Conservation (phyloP, 1,140 invertebrate genomes). For the Rhopalosiphum padi region DNA sequence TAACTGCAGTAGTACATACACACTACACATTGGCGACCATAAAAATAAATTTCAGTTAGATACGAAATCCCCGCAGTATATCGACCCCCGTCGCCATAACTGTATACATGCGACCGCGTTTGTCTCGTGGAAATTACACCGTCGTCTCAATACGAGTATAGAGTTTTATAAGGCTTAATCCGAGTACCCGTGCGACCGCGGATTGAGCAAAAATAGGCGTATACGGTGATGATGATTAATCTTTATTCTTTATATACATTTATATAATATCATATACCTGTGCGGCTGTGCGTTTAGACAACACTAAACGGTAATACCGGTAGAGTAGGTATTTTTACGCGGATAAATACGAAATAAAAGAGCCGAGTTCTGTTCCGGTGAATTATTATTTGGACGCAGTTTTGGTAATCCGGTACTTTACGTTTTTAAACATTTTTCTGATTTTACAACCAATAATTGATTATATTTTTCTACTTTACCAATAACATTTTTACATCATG, state of each 20-base stretch:
- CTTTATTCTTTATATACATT: not conserved
- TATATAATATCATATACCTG: not conserved
- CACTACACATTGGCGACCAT: not conserved
- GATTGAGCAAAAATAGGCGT: not conserved
- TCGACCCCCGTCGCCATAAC: not conserved
- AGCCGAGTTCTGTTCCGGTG: not conserved
- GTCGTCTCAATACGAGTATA: not conserved
- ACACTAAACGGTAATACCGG: not conserved
- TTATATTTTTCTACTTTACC: not conserved
- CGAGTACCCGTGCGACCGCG: too few relatives aligned
- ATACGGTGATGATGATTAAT: not conserved
- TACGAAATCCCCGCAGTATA: not conserved
- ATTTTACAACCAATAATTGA: not conserved
- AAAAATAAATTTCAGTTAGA: slow-evolving; percentile 17
- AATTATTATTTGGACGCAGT: not conserved
- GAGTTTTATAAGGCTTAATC: not conserved
- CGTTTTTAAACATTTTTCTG: not conserved
- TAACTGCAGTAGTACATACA: not conserved
- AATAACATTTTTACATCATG: not conserved
- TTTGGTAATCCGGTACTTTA: not conserved
- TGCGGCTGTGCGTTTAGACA: not conserved
- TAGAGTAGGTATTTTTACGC: not conserved
- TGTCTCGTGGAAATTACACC: not conserved
- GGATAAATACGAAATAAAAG: not conserved
- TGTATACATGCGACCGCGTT: not conserved